A percentile compares a stretch with the other conserved stretches of the same genome.
Conservation (phyloP, 2,113 vertebrate genomes). For the Grallaria varia region DNA sequence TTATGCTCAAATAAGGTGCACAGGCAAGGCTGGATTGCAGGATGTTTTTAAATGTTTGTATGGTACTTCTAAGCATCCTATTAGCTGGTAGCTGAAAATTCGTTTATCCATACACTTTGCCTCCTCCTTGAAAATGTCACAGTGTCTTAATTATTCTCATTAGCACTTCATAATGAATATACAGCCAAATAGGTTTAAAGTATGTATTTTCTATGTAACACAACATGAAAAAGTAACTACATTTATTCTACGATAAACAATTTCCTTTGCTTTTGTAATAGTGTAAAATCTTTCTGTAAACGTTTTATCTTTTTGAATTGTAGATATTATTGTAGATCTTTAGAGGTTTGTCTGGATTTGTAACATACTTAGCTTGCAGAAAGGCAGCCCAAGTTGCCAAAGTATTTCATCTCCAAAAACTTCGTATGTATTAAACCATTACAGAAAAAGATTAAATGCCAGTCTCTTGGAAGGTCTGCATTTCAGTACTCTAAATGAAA, state of each 20-base stretch:
- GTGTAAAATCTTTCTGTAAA: background rate
- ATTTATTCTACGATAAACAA: background rate
- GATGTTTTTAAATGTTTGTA: background rate
- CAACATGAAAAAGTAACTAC: background rate
- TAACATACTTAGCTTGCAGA: background rate
- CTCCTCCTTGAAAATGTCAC: background rate
- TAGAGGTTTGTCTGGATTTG: background rate
- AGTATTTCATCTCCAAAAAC: background rate
- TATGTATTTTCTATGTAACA: background rate
- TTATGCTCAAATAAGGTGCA: background rate
- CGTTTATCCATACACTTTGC: background rate
- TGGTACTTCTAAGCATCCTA: background rate
- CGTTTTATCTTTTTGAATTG: background rate
- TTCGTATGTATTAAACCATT: constrained; percentile 2
- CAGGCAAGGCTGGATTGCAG: background rate
- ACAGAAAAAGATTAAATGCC: constrained; percentile 1
- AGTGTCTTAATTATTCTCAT: constrained; percentile 10
- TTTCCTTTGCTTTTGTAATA: background rate
- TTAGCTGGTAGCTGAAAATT: background rate
- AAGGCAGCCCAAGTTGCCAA: background rate
- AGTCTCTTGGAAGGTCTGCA: background rate
- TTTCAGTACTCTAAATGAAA: background rate
- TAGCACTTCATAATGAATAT: background rate
- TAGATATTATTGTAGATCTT: too few species aligned
- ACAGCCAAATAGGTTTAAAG: background rate